Percentiles rank a stretch among this genome's conserved stretches.
These are phyloP conservation scores for Automeris io DNA, from an alignment of 2,888 invertebrate genomes.

Conservation along the genomic window DNA sequence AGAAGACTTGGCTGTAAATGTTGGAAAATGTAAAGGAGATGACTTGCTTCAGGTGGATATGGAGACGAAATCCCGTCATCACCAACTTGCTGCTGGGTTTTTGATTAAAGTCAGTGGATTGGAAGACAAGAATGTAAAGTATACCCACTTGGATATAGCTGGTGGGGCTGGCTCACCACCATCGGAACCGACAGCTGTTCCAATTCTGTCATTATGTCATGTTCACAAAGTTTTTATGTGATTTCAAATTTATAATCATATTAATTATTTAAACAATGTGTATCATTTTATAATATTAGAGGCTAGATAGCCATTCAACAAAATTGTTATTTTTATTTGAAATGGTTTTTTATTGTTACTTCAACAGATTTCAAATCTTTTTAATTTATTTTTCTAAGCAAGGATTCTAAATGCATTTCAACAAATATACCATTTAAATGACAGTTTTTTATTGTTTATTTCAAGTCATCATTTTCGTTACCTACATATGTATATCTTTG, in stretches of 20 bases:
- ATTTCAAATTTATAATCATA: not conserved
- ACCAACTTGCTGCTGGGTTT: slow-evolving; percentile 77
- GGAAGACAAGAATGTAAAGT: slow-evolving; percentile 87
- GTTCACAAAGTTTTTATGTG: slow-evolving; percentile 55
- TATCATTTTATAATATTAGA: not conserved
- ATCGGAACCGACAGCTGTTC: slow-evolving; percentile 82
- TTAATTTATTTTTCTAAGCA: too few species aligned
- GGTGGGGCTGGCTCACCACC: slow-evolving; percentile 83
- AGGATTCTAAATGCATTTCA: too few species aligned
- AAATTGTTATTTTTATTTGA: too few species aligned
- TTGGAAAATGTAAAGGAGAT: slow-evolving; percentile 85
- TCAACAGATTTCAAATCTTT: too few species aligned
- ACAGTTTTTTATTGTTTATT: too few species aligned
- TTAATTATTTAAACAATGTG: too few species aligned
- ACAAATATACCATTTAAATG: too few species aligned
- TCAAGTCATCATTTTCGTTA: too few species aligned
- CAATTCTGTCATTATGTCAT: slow-evolving; percentile 80
- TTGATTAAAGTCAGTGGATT: slow-evolving; percentile 88
- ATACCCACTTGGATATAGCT: slow-evolving; percentile 87
- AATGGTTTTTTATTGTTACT: too few species aligned
- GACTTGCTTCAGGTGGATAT: slow-evolving; percentile 79
- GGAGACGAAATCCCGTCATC: slow-evolving; percentile 61
- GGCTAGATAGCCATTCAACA: too few species aligned
- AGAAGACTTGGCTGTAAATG: slow-evolving; percentile 81
- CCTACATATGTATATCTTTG: too few species aligned